phyloP scores from a whole-genome alignment of 2,797 vertebrate genomes.

The Siniperca scherzeri region DNA sequence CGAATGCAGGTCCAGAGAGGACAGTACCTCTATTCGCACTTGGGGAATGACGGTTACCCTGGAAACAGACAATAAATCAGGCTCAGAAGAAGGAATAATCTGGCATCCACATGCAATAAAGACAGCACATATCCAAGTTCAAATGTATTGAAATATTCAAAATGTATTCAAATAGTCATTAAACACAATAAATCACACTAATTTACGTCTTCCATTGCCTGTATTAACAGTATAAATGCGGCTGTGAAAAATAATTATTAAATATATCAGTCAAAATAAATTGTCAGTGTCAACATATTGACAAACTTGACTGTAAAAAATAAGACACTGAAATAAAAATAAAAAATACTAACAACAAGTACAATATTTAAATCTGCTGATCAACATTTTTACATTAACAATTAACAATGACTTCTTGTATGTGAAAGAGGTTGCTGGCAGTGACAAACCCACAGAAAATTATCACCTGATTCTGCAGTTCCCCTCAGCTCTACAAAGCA shows the following conservation, averaged over 20 bases:
- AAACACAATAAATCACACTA: background rate
- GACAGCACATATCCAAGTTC: background rate
- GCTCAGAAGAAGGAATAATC: constrained; percentile 11
- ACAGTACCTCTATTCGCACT: background rate
- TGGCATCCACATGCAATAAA: background rate
- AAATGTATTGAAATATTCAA: background rate
- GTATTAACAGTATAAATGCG: background rate
- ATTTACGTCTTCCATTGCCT: background rate
- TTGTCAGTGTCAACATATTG: background rate
- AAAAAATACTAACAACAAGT: background rate
- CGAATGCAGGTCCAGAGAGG: constrained; percentile 5
- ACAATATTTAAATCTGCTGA: background rate
- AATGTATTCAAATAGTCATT: background rate
- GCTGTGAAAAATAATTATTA: background rate
- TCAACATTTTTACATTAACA: background rate
- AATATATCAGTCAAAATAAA: background rate
- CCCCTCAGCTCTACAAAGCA: no score
- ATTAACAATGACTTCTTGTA: background rate
- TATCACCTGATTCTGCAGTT: background rate
- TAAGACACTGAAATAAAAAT: background rate
- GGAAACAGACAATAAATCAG: constrained; percentile 41
- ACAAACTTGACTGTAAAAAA: background rate
- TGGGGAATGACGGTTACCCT: constrained; percentile 6
- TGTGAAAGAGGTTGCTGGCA: background rate
- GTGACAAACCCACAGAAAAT: background rate